Evolutionary conservation across 2,113 vertebrate genomes (phyloP).

Genomic region (Chroicocephalus ridibundus): DNA sequence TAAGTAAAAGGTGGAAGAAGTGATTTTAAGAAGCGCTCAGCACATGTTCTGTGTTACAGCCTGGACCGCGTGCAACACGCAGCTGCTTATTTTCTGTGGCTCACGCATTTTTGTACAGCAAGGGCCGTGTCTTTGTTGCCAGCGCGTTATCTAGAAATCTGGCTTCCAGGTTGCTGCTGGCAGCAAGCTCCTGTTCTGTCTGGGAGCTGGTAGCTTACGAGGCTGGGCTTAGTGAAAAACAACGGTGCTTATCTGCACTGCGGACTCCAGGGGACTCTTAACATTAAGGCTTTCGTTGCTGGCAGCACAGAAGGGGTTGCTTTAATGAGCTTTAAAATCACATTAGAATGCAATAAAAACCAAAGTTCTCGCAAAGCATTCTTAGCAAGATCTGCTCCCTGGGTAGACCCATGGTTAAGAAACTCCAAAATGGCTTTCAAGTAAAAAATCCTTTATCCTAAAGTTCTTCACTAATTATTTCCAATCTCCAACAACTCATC

Average conservation of each 20-base stretch:
- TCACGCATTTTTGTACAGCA: background rate
- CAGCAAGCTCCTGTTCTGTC: background rate
- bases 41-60: background rate
- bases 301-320: background rate
- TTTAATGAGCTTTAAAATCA: constrained; percentile 48
- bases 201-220: background rate
- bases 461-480: background rate
- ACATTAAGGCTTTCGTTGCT: constrained; percentile 13
- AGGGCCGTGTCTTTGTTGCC: background rate
- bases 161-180: background rate
- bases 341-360: constrained; percentile 30
- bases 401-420: background rate
- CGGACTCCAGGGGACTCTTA: constrained; percentile 24
- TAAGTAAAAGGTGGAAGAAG: background rate
- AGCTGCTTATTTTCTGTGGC: background rate
- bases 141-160: background rate
- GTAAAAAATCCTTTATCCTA: background rate
- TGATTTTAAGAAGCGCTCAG: background rate
- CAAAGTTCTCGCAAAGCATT: background rate
- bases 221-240: constrained; percentile 15
- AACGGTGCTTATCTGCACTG: background rate
- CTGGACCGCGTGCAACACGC: background rate
- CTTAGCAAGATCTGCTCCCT: background rate
- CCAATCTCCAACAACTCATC: background rate
- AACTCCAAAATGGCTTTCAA: background rate